These are phyloP conservation scores for Pegoplata infirma DNA, from an alignment of 2,888 invertebrate species.

Conservation along the genomic window DNA sequence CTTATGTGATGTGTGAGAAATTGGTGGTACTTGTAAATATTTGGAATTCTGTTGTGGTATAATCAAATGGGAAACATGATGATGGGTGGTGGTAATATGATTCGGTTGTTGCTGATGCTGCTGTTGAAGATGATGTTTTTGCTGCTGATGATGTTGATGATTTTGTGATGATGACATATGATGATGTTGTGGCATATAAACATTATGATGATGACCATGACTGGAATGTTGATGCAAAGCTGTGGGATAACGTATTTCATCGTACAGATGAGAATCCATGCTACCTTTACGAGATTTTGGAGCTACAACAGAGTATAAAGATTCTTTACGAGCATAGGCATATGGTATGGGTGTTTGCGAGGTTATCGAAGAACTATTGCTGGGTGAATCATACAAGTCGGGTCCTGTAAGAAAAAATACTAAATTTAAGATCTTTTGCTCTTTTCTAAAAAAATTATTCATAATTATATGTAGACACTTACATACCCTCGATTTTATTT, in stretches of 20 bases:
- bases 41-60: conserved; percentile 75
- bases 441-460: not conserved
- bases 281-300: conserved; percentile 77
- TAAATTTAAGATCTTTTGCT: not conserved
- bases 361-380: conserved; percentile 72
- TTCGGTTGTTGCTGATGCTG: conserved; percentile 30
- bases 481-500: conserved; percentile 76
- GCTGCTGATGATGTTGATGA: conserved; percentile 27
- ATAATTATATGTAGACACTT: conserved; percentile 66
- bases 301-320: conserved; percentile 74
- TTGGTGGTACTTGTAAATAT: conserved; percentile 71
- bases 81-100: conserved; percentile 50
- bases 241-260: conserved; percentile 75
- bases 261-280: conserved; percentile 76
- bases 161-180: not conserved
- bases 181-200: conserved; percentile 54
- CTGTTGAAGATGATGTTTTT: conserved; percentile 18
- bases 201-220: conserved; percentile 57
- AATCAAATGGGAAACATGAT: conserved; percentile 70
- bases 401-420: conserved; percentile 62
- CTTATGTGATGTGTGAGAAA: conserved; percentile 64
- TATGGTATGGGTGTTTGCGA: conserved; percentile 69
- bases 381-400: conserved; percentile 77
- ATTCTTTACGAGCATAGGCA: conserved; percentile 75
- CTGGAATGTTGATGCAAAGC: conserved; percentile 63